Conservation (phyloP, 2,113 vertebrate genomes). For the Mellivora capensis region DNA sequence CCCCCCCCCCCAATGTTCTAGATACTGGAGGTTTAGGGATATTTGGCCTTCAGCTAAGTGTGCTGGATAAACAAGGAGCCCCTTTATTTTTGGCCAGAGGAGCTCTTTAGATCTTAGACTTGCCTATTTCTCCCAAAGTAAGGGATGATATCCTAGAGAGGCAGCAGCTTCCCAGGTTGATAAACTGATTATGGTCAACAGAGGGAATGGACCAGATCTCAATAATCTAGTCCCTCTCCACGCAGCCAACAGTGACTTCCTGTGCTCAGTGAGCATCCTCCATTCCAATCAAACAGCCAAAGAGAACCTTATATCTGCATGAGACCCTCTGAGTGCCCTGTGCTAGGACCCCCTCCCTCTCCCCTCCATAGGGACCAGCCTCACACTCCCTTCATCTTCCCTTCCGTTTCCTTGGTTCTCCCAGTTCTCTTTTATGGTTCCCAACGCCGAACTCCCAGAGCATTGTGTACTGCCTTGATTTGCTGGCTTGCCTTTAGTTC, state of each 20-base stretch:
- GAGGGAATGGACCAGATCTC: neutral
- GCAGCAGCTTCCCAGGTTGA: neutral
- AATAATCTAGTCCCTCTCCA: neutral
- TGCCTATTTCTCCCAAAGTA: neutral
- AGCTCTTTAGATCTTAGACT: neutral
- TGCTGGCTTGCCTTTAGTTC: neutral
- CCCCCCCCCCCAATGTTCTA: too few species aligned
- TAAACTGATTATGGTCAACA: neutral
- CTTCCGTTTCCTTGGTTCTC: neutral
- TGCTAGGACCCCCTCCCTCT: fast-evolving
- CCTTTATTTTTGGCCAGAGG: neutral
- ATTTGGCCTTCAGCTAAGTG: neutral
- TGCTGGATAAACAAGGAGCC: neutral
- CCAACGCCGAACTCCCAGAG: neutral
- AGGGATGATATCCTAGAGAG: neutral
- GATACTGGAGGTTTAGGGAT: neutral
- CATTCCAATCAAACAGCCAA: neutral
- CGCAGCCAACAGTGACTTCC: neutral
- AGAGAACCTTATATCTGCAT: neutral
- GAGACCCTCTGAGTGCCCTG: neutral
- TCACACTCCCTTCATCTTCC: fast-evolving
- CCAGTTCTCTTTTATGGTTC: neutral
- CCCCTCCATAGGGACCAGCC: neutral
- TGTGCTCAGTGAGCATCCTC: neutral
- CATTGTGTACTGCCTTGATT: neutral